Base-by-base conservation (phyloP, 2,113 vertebrate genomes). In the Pterocles orientalis region DNA sequence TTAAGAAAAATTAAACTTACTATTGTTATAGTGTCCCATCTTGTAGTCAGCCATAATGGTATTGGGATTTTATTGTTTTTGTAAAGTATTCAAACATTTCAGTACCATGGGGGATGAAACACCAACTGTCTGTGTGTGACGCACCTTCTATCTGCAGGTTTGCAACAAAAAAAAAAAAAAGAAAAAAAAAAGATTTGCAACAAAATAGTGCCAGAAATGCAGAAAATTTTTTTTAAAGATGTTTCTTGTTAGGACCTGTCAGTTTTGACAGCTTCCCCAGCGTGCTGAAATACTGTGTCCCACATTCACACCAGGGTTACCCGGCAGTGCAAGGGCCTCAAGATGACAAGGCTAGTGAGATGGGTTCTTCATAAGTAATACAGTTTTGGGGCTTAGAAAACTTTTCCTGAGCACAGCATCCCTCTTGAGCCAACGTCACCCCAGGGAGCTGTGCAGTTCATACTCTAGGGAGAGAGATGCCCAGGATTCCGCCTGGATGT, bases 361-460 rank as follows among this genome's bases (percentile, higher is more conserved):
- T 36, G 31, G 8, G 10, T 21, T 21, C 51, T 71, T 53, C 60
- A 70, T 5, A 75, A 82, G 25, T 75, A 82, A 66, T 62, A 26
- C 57, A 29, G 14, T 4, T 93, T 58, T 31, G n/a, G 11, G 10
- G 8, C 2, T 72, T 33, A 36, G 12, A 80, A 31, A 68, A 28
- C 13, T 80, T 56, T 72, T 82, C 48, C 53, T 28, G 20, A 66
- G 57, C 15, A 18, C 12, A 51, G 18, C 34, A 43, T 16, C 33
- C 13, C 29, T 43, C 31, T 25, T 26, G 51, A 61, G 60, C 15
- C 26, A 39, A 1, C 5, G 8, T 6, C 10, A 1, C n/a, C 31
- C 41, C 5, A 4, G 21, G 28, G 18, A 71, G n/a, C 23, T 1
- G 1, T 25, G 39, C 31, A 41, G 15, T 17, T 60, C 0, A 2